These are phyloP conservation scores for Alsophila aescularia DNA, from an alignment of 2,888 invertebrate species.

Conservation along the genomic window DNA sequence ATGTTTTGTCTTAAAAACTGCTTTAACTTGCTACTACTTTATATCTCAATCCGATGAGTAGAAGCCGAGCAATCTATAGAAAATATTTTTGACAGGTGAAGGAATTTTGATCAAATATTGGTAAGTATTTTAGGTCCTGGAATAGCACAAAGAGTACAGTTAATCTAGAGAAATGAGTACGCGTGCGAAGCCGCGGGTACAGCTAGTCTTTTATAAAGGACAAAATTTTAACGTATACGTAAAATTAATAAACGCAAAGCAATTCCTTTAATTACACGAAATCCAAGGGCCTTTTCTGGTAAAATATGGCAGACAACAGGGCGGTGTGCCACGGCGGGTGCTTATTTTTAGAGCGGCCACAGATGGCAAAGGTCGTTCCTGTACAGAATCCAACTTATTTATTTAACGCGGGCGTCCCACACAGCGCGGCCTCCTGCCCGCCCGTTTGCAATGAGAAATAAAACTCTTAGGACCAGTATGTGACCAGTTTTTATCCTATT, in stretches of 20 bases:
- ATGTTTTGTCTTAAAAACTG: no score
- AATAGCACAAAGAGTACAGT: no score
- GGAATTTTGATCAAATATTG: no score
- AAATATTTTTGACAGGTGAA: no score
- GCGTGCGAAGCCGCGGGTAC: no score
- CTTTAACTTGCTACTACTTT: no score
- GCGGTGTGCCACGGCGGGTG: slow-evolving; percentile 41
- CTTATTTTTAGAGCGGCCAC: slow-evolving; percentile 73
- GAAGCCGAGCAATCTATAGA: no score
- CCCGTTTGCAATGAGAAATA: slow-evolving; percentile 52
- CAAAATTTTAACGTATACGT: neutral
- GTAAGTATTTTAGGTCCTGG: no score
- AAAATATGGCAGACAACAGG: slow-evolving; percentile 44
- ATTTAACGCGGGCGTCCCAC: slow-evolving; percentile 69
- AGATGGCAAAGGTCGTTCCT: slow-evolving; percentile 74
- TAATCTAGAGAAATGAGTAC: no score
- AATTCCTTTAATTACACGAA: slow-evolving; percentile 49
- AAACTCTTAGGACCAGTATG: slow-evolving; percentile 39
- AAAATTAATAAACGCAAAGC: slow-evolving; percentile 30
- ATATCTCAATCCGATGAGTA: no score
- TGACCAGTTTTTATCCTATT: slow-evolving; percentile 26
- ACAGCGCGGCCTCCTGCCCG: slow-evolving; percentile 51
- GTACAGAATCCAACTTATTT: slow-evolving; percentile 70
- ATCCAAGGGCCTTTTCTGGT: slow-evolving; percentile 45
- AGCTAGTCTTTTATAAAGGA: no score